Base-by-base conservation (phyloP, 1,140 invertebrate genomes). In the Drosophila kohkoa region DNA sequence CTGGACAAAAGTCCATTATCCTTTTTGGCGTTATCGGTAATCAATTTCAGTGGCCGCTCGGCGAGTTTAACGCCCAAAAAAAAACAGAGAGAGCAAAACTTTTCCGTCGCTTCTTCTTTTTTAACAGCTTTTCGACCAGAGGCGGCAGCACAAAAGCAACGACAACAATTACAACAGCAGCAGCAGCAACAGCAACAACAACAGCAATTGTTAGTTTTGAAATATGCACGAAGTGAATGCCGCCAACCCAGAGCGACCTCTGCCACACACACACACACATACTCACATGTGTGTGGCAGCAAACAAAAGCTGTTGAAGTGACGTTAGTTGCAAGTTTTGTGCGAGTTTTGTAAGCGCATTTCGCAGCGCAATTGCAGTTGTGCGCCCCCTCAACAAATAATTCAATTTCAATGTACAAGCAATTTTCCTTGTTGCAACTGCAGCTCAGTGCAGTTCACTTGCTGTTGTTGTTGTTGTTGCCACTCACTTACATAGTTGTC, bases 1-100 rank as follows among this genome's bases (percentile, higher is more conserved):
- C 58, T 45, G 63, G 63, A 81, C 83, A 88, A 89, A 89, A 88
- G 83, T 88, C 83, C 85, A 88, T 88, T 88, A 88, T 88, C 85
- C 83, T 83, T 78, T 88, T 81, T 73, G 77, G 80, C 77, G 80
- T 88, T 88, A 88, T 88, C 83, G 83, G 85, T 88, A 89, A 88
- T 88, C 83, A 88, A 88, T 88, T 88, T 89, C 83, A 81, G 80
- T 81, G 83, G 77, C 72, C 74, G 69, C 59, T 69, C 51, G 49
- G 54, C 16, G 55, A 67, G 66, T 58, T 66, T 57, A 55, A 57
- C 58, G 72, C 41, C 15, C 28, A 10, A 11, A 70, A 35, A 10
- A 11, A 70, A 74, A 79, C n/a, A 49, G 35, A 68, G 70, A 7
- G 11, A 30, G 4, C n/a, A 71, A 78, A 25, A 82, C 38, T 81